Conservation (phyloP, 2,888 invertebrate species). For the Agrypnus murinus region DNA sequence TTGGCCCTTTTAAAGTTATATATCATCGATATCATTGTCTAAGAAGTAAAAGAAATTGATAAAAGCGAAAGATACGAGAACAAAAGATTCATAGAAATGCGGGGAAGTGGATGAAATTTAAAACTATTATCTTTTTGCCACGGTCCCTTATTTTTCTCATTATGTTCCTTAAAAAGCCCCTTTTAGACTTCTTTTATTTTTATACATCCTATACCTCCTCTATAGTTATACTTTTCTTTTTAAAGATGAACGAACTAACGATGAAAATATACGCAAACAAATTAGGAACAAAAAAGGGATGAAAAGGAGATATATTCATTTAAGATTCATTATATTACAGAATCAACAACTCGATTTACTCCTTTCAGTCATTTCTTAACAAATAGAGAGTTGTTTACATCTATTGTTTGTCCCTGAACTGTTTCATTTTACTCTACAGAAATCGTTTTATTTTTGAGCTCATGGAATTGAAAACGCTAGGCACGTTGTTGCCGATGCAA, state of each 20-base stretch:
- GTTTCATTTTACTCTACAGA: constrained; percentile 25
- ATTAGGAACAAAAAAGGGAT: too few relatives aligned
- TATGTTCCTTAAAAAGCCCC: constrained; percentile 8
- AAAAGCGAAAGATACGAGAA: constrained; percentile 26
- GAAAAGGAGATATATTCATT: too few relatives aligned
- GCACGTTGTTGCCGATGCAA: constrained; percentile 52
- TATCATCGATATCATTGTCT: constrained; percentile 35
- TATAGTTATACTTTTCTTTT: too few relatives aligned
- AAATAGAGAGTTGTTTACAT: constrained; percentile 17
- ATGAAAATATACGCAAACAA: too few relatives aligned
- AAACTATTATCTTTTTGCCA: constrained; percentile 29
- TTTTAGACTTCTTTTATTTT: constrained; percentile 2
- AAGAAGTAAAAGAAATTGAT: constrained; percentile 34
- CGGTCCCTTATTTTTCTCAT: constrained; percentile 20
- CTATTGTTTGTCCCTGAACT: constrained; percentile 17
- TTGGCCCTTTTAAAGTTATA: constrained; percentile 29
- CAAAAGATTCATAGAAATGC: constrained; percentile 25
- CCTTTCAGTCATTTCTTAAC: constrained; percentile 5
- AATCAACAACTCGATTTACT: too few relatives aligned
- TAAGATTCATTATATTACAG: too few relatives aligned
- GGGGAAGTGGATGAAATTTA: constrained; percentile 31
- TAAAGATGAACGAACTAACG: too few relatives aligned
- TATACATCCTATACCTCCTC: too few relatives aligned
- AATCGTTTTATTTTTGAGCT: constrained; percentile 38
- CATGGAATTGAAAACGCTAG: constrained; percentile 52